Evolutionary conservation across 2,888 invertebrate genomes (phyloP), one percentile per base, ranked within the genome.

Genomic region (Melanostoma mellinum): DNA sequence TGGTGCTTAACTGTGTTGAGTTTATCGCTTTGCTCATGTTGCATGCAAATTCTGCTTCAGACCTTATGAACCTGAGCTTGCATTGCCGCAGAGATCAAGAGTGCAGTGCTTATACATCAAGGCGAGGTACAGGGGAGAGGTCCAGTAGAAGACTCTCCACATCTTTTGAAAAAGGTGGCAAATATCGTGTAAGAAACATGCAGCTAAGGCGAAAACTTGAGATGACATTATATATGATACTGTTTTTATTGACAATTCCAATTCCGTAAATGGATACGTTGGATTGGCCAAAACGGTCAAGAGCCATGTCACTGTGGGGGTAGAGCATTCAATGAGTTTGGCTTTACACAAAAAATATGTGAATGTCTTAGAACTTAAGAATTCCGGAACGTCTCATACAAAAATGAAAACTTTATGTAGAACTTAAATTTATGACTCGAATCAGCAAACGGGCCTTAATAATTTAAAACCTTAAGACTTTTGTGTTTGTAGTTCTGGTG

Each of bases 11-110:
- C 9, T 63, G 36, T 73, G 46, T 46, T 65, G 3, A 53, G 44
- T 8, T 63, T 65, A 72, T 72, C 67, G 55, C 30, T 60, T 67
- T 44, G 74, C 48, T 61, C 33, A 75, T 44, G 77, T 72, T 77
- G 71, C 72, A 82, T 82, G 82, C 82, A 82, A 82, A 78, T 82
- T 53, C 78, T 78, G 58, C 82, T 65, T 61, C 69, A 78, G 69
- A 82, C 78, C 82, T 82, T 73, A 73, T 68, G 72, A 61, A 50
- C 81, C 71, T 75, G 52, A 50, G 68, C 63, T 61, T 61, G 58
- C 55, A 68, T 61, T 71, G 48, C 30, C 40, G 36, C 68, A 38
- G 61, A 73, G 77, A 82, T 77, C 71, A 76, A 75, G 71, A 76
- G 71, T 76, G 42, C 42, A 50, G 35, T 33, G 30, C 44, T 8